These are phyloP conservation scores for Dorcus hopei DNA, from an alignment of 2,888 invertebrate genomes.

Conservation along the genomic window DNA sequence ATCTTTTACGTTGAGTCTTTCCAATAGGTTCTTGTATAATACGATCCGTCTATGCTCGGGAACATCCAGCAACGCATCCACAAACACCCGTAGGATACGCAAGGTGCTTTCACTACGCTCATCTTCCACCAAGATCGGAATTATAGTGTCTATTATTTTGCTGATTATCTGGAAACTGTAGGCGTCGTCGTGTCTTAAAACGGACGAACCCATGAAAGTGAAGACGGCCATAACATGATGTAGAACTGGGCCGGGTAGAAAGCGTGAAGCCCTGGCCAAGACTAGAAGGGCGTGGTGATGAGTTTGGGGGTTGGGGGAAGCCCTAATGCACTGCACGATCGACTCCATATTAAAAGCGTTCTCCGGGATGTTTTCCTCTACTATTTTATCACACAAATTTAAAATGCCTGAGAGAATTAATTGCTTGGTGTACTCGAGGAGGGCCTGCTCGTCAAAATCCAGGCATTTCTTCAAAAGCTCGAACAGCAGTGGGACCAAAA, in stretches of 20 bases:
- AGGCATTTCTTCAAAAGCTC: conserved; percentile 75
- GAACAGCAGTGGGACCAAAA: conserved; percentile 73
- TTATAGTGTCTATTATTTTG: conserved; percentile 83
- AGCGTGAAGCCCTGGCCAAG: conserved; percentile 72
- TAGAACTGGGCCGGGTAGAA: conserved; percentile 80
- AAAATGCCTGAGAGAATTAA: conserved; percentile 74
- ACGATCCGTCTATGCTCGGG: conserved; percentile 87
- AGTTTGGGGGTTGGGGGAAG: conserved; percentile 91
- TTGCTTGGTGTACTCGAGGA: conserved; percentile 87
- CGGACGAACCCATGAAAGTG: conserved; percentile 94
- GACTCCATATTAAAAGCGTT: conserved; percentile 65
- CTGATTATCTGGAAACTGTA: conserved; percentile 93
- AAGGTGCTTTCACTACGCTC: conserved; percentile 44
- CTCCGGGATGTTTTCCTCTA: conserved; percentile 52
- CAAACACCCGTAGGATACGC: conserved; percentile 82
- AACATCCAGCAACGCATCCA: conserved; percentile 86
- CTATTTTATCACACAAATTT: conserved; percentile 63
- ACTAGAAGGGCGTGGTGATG: conserved; percentile 90
- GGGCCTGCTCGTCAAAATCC: conserved; percentile 75
- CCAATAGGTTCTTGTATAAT: conserved; percentile 75
- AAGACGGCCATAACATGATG: conserved; percentile 96
- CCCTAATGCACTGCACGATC: conserved; percentile 84
- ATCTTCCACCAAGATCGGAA: conserved; percentile 69
- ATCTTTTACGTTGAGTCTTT: conserved; percentile 63
- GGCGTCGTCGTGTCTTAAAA: conserved; percentile 88